Evolutionary conservation across 2,797 vertebrate genomes (phyloP).

Genomic region (Poecilia gillii): DNA sequence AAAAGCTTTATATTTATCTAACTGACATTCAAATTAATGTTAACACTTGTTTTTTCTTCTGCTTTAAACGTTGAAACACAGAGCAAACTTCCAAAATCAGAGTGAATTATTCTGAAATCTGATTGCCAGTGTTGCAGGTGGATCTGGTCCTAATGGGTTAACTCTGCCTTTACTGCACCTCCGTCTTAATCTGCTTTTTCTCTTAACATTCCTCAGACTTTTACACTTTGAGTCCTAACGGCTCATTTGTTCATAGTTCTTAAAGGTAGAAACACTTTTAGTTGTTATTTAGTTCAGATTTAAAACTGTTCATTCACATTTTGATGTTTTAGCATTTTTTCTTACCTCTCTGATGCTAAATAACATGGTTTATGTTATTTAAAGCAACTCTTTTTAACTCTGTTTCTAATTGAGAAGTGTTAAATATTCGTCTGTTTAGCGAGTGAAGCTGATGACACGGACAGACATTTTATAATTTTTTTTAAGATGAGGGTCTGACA

Average conservation of each 20-base stretch:
- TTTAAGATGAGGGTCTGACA: not conserved
- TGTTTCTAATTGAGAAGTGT: not conserved
- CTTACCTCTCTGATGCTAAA: constrained; percentile 12
- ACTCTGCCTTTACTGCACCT: constrained; percentile 6
- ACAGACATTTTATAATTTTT: not conserved
- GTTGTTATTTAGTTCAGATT: constrained; percentile 13
- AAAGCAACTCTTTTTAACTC: not conserved
- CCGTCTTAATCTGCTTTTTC: constrained; percentile 15
- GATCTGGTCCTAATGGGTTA: not conserved
- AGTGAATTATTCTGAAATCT: not conserved
- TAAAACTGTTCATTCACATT: constrained; percentile 17
- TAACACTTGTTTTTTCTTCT: not conserved
- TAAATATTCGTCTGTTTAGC: not conserved
- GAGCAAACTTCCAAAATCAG: not conserved
- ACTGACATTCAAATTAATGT: not conserved
- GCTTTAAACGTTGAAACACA: not conserved
- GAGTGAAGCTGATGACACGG: not conserved
- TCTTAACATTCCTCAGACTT: constrained; percentile 8
- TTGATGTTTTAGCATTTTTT: constrained; percentile 20
- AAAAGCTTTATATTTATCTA: not conserved
- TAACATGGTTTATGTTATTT: constrained; percentile 4
- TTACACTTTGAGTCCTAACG: constrained; percentile 23
- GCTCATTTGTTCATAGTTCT: constrained; percentile 5
- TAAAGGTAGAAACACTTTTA: constrained; percentile 17
- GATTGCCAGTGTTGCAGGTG: not conserved